Conservation (phyloP, 1,140 invertebrate genomes). For the Brachionus plicatilis region DNA sequence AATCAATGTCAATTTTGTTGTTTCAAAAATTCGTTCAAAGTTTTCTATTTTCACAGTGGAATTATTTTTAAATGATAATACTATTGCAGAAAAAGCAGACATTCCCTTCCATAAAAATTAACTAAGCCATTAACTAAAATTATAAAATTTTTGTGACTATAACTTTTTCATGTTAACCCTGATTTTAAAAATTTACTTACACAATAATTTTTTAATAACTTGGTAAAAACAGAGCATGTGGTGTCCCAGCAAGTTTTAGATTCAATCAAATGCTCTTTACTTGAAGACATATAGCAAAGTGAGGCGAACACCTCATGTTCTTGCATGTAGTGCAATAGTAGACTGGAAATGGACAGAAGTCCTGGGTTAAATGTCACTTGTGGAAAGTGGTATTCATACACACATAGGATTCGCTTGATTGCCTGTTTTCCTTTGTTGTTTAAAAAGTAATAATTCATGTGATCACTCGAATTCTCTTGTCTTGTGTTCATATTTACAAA, state of each 20-base stretch:
- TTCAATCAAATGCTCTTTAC: conserved; percentile 8
- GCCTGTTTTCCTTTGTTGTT: conserved; percentile 29
- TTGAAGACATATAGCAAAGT: background rate
- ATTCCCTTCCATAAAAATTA: too few relatives aligned
- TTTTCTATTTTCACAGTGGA: too few relatives aligned
- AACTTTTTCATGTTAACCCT: too few relatives aligned
- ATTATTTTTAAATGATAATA: too few relatives aligned
- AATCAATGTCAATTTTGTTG: too few relatives aligned
- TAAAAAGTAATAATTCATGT: conserved; percentile 33
- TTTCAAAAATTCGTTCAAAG: too few relatives aligned
- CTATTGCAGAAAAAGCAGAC: too few relatives aligned
- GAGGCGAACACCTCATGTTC: conserved; percentile 31
- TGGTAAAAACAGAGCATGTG: conserved; percentile 4
- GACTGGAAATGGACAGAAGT: background rate
- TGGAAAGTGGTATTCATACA: conserved; percentile 30
- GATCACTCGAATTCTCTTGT: background rate
- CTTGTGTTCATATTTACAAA: background rate
- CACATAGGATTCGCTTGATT: conserved; percentile 34
- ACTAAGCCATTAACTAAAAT: too few relatives aligned
- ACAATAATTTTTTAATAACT: conserved; percentile 28
- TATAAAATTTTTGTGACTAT: too few relatives aligned
- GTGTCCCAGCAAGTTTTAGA: background rate
- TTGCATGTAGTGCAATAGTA: conserved; percentile 32
- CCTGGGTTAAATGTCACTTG: conserved; percentile 31
- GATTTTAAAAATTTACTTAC: background rate